A percentile compares a stretch with the other conserved stretches of the same genome.
Evolutionary conservation across 92 coral and sea anemone genomes (phyloP).

Genomic region (Parazoanthus swiftii): DNA sequence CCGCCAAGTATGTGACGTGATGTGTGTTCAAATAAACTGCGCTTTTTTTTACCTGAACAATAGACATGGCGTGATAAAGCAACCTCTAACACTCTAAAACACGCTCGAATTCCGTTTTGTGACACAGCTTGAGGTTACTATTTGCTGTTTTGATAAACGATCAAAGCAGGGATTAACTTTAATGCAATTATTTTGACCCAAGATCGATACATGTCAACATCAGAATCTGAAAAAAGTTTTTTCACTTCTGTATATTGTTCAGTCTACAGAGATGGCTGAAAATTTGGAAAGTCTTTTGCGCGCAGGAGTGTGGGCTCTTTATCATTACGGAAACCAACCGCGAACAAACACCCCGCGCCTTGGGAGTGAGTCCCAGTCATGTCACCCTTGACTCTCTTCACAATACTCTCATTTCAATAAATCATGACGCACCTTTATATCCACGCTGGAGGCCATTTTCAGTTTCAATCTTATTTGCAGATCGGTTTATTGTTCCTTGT

Average conservation of each 20-base stretch:
- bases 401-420: background rate
- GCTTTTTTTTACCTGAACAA: background rate
- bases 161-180: background rate
- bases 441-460: conserved; percentile 4
- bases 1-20: too few species aligned
- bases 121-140: background rate
- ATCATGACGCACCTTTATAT: background rate
- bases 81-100: background rate
- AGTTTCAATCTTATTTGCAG: background rate
- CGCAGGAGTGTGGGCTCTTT: background rate
- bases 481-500: background rate
- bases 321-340: background rate
- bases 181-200: background rate
- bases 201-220: background rate
- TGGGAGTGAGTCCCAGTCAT: background rate
- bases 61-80: background rate
- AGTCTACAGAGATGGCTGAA: background rate
- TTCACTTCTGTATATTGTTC: background rate
- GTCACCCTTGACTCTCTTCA: background rate
- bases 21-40: background rate
- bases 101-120: background rate
- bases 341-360: background rate
- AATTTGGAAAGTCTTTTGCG: background rate
- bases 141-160: background rate
- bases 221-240: background rate